phyloP scores from a whole-genome alignment of 2,797 vertebrate species.

The Gallinago solitaria region DNA sequence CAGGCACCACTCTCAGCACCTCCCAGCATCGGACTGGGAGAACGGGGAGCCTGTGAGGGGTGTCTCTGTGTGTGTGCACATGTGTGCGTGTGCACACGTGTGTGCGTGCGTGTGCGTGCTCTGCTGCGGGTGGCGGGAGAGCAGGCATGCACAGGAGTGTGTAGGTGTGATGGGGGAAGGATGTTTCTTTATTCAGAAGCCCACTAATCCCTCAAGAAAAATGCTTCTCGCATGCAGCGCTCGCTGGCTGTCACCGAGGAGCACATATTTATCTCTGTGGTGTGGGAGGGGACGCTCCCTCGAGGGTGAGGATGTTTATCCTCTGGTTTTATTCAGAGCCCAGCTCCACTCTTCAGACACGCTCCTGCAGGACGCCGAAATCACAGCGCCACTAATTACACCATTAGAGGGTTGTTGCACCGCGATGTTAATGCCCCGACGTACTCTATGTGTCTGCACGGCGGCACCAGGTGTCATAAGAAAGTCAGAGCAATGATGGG shows the following conservation, averaged over 20 bases:
- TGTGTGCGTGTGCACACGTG: fast-evolving
- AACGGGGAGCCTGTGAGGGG: background rate
- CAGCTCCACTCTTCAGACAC: background rate
- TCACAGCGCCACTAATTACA: background rate
- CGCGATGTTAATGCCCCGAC: fast-evolving
- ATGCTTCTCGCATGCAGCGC: fast-evolving
- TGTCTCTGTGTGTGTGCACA: fast-evolving
- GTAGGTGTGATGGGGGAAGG: background rate
- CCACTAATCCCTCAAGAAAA: background rate
- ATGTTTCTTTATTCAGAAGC: background rate
- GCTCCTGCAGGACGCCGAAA: background rate
- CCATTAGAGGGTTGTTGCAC: background rate
- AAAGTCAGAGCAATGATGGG: background rate
- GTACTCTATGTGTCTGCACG: background rate
- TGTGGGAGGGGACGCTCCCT: background rate
- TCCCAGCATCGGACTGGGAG: background rate
- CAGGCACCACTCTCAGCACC: background rate
- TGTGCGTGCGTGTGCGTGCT: fast-evolving
- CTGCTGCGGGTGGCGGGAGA: background rate
- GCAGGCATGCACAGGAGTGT: fast-evolving
- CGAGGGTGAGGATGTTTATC: background rate
- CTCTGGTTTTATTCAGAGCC: background rate
- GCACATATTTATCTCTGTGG: background rate
- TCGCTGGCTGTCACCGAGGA: background rate
- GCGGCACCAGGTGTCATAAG: background rate